A percentile compares a stretch with the other conserved stretches of the same genome.
phyloP scores from a whole-genome alignment of 2,888 invertebrate species.

The Macrostomum cliftonense region DNA sequence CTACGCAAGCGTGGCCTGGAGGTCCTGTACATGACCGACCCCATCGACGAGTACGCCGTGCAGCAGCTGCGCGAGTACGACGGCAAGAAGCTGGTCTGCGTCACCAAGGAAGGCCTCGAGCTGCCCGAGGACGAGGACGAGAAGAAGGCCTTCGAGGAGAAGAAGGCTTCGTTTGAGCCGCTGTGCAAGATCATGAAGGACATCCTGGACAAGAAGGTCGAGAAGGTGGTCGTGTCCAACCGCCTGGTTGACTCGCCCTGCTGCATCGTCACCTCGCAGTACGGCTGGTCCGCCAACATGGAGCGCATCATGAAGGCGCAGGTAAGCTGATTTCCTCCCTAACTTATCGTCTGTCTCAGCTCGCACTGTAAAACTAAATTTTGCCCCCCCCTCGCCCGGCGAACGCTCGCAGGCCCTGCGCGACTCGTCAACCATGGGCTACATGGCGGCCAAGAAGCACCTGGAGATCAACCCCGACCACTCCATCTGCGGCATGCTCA shows the following conservation, averaged over 20 bases:
- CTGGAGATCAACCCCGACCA: constrained; percentile 92
- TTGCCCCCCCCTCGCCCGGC: no score
- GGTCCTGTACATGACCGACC: constrained; percentile 91
- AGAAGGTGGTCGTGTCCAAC: constrained; percentile 85
- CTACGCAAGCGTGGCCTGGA: constrained; percentile 94
- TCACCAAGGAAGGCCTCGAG: constrained; percentile 91
- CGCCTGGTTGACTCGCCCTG: constrained; percentile 88
- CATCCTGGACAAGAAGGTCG: constrained; percentile 88
- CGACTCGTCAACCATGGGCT: constrained; percentile 95
- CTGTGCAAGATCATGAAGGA: constrained; percentile 68
- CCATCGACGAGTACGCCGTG: constrained; percentile 95
- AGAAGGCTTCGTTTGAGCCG: constrained; percentile 55
- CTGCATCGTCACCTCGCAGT: constrained; percentile 95
- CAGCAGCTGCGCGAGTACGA: constrained; percentile 96
- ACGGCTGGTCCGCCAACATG: constrained; percentile 99
- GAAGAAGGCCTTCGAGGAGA: constrained; percentile 88
- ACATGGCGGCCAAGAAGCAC: constrained; percentile 99
- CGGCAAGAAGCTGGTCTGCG: constrained; percentile 80
- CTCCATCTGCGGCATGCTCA: constrained; percentile 69
- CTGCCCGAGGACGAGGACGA: constrained; percentile 91
- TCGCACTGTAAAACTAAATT: no score
- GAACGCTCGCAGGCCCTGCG: constrained; percentile 57
- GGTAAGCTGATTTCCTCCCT: no score
- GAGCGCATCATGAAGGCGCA: constrained; percentile 95
- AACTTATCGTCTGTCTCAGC: no score